phyloP scores from a whole-genome alignment of 2,888 invertebrate species.

The Beris chalybata region DNA sequence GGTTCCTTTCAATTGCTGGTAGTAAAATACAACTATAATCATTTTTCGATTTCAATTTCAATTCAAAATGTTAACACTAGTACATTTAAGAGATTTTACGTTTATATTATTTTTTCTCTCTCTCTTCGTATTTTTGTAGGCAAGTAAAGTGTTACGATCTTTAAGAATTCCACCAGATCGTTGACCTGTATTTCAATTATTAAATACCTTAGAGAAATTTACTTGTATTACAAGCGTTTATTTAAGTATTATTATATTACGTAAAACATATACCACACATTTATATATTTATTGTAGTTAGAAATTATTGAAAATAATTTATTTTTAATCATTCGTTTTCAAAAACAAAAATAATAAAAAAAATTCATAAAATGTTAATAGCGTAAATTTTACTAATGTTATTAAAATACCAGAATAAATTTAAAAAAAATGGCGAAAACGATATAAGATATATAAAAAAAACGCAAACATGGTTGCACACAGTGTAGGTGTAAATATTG shows the following conservation, averaged over 20 bases:
- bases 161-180: slow-evolving; percentile 74
- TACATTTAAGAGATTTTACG: slow-evolving; percentile 3
- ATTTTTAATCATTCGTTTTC: too few species aligned
- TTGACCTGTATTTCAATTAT: slow-evolving; percentile 56
- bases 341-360: neutral
- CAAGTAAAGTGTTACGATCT: slow-evolving; percentile 75
- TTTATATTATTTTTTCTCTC: slow-evolving; percentile 24
- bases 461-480: neutral
- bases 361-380: neutral
- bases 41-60: slow-evolving; percentile 7
- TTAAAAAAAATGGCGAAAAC: neutral
- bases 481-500: too few species aligned
- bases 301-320: slow-evolving; percentile 12
- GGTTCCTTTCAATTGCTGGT: neutral
- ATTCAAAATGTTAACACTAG: slow-evolving; percentile 1
- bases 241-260: slow-evolving; percentile 14
- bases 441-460: neutral
- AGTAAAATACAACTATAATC: slow-evolving; percentile 2
- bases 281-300: slow-evolving; percentile 31
- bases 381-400: neutral
- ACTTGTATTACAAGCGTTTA: slow-evolving; percentile 26
- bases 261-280: slow-evolving; percentile 17
- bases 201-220: slow-evolving; percentile 34
- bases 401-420: neutral
- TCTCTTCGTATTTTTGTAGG: slow-evolving; percentile 60